phyloP scores from a whole-genome alignment of 2,113 vertebrate genomes.

The Gracilinanus agilis region DNA sequence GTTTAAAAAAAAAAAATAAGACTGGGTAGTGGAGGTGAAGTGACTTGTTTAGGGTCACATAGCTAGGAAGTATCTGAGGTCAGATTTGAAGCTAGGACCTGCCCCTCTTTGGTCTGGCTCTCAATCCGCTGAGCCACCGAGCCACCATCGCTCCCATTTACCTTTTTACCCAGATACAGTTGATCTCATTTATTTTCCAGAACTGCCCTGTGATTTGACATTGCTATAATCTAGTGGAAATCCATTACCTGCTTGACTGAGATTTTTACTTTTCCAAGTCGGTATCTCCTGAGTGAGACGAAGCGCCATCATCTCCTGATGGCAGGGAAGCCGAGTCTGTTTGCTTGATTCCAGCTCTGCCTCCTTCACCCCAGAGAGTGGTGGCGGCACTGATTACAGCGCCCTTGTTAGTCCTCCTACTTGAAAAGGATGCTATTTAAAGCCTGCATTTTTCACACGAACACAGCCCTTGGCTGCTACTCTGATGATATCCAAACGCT shows the following conservation, averaged over 20 bases:
- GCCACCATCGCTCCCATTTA: neutral
- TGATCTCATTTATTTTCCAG: neutral
- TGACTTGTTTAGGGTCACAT: too few relatives aligned
- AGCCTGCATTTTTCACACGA: neutral
- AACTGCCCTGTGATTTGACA: neutral
- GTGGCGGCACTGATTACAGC: neutral
- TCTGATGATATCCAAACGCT: constrained; percentile 2
- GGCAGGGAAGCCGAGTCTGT: neutral
- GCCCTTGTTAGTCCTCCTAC: constrained; percentile 39
- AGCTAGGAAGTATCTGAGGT: too few relatives aligned
- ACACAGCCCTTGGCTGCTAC: neutral
- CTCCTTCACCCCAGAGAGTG: constrained; percentile 30
- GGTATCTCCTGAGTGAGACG: neutral
- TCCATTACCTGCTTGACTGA: neutral
- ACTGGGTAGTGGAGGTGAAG: too few relatives aligned
- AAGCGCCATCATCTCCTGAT: neutral
- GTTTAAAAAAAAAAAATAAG: too few relatives aligned
- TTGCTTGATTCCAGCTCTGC: constrained; percentile 3
- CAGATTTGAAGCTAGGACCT: too few relatives aligned
- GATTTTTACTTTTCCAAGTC: constrained; percentile 25
- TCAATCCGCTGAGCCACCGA: too few relatives aligned
- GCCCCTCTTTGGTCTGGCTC: too few relatives aligned
- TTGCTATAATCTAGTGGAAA: neutral
- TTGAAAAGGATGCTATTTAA: constrained; percentile 25
- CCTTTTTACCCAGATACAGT: neutral